These are phyloP conservation scores for Indri indri DNA, from an alignment of 2,113 vertebrate genomes.

Conservation along the genomic window DNA sequence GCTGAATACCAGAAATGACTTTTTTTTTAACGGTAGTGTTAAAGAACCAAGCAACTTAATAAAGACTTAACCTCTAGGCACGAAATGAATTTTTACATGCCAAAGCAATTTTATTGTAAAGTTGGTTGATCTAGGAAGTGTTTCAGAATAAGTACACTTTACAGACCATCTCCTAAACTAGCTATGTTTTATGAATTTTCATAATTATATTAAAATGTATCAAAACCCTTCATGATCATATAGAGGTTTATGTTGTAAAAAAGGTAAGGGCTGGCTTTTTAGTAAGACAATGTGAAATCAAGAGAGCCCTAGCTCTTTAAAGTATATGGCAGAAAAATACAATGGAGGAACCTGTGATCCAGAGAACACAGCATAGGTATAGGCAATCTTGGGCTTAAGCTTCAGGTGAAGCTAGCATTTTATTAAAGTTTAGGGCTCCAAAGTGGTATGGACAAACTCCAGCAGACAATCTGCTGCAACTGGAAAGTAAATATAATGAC, in stretches of 20 bases:
- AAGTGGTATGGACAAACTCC: background rate
- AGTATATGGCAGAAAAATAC: background rate
- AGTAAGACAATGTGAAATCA: background rate
- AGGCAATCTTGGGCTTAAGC: background rate
- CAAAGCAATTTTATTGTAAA: constrained; percentile 1
- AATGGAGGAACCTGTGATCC: background rate
- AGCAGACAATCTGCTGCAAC: background rate
- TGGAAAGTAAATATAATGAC: background rate
- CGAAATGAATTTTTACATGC: background rate
- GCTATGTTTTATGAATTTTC: background rate
- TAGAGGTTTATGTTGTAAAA: background rate
- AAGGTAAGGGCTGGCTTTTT: background rate
- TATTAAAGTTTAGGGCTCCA: background rate
- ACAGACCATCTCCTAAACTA: background rate
- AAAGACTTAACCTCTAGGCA: background rate
- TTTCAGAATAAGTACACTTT: background rate
- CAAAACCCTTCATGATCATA: background rate
- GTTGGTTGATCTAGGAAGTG: background rate
- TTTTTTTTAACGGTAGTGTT: background rate
- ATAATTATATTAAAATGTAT: background rate
- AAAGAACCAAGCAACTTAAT: background rate
- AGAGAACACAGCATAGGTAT: background rate
- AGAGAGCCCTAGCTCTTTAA: background rate
- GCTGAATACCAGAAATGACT: background rate
- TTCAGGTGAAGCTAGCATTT: background rate